Evolutionary conservation across 2,113 vertebrate species (phyloP).

Genomic region (Fregetta grallaria): DNA sequence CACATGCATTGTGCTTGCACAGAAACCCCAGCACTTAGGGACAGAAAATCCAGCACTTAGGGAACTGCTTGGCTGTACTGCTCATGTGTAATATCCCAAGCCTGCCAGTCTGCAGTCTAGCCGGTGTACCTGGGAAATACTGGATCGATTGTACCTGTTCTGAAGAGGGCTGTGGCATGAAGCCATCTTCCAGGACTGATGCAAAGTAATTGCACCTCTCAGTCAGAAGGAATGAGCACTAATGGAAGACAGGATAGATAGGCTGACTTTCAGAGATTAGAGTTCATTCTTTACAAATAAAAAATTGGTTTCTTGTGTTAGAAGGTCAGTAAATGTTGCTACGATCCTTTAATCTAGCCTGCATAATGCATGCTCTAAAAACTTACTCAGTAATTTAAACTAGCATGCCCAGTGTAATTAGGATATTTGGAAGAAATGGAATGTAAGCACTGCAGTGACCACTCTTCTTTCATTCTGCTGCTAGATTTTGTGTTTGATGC

Average conservation of each 20-base stretch:
- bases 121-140: background rate
- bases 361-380: background rate
- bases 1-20: background rate
- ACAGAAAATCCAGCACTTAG: background rate
- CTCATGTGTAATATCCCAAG: background rate
- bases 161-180: background rate
- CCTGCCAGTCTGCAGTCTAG: background rate
- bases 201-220: background rate
- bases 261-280: background rate
- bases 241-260: background rate
- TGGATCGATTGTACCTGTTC: background rate
- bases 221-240: background rate
- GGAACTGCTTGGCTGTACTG: background rate
- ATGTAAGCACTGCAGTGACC: background rate
- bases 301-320: background rate
- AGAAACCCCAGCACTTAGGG: background rate
- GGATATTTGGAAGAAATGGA: background rate
- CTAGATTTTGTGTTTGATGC: constrained; percentile 97
- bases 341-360: background rate
- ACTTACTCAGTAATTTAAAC: background rate
- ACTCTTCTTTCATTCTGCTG: background rate
- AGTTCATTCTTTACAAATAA: background rate
- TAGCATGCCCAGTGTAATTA: background rate
- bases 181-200: background rate
- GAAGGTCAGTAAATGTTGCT: background rate